phyloP scores from a whole-genome alignment of 2,113 vertebrate species.

The Lonchura striata region DNA sequence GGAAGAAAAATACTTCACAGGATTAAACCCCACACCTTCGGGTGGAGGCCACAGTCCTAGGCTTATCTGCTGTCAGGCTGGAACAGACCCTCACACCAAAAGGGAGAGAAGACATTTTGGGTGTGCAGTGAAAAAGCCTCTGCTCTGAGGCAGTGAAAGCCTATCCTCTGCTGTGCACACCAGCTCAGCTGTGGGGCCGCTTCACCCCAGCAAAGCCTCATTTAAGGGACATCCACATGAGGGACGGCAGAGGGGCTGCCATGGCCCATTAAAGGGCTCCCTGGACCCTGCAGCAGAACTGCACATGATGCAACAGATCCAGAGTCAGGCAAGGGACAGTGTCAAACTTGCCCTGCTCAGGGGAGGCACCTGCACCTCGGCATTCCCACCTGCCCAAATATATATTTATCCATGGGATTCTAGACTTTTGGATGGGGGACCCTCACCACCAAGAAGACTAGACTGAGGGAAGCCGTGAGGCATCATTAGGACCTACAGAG shows the following conservation, averaged over 20 bases:
- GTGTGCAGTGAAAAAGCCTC: neutral
- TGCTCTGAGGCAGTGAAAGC: neutral
- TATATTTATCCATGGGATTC: neutral
- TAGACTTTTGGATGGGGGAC: neutral
- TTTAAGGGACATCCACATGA: neutral
- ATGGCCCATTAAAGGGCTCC: neutral
- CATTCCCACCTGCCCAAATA: neutral
- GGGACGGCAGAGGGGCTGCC: neutral
- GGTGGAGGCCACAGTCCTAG: neutral
- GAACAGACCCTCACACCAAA: neutral
- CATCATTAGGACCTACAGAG: neutral
- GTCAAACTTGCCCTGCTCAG: neutral
- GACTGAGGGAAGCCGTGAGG: neutral
- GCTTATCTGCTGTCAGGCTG: neutral
- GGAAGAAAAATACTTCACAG: neutral
- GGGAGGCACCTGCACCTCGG: too few relatives aligned
- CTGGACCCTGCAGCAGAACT: neutral
- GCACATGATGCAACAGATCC: neutral
- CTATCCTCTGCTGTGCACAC: neutral
- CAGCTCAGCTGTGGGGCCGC: neutral
- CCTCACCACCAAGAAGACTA: neutral
- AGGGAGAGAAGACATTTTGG: fast-evolving
- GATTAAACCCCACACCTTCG: neutral
- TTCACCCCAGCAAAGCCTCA: fast-evolving
- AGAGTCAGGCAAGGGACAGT: neutral